Evolutionary conservation across 2,888 invertebrate species (phyloP), one percentile per base, ranked within the genome.

Genomic region (Oxyteleia sp.): DNA sequence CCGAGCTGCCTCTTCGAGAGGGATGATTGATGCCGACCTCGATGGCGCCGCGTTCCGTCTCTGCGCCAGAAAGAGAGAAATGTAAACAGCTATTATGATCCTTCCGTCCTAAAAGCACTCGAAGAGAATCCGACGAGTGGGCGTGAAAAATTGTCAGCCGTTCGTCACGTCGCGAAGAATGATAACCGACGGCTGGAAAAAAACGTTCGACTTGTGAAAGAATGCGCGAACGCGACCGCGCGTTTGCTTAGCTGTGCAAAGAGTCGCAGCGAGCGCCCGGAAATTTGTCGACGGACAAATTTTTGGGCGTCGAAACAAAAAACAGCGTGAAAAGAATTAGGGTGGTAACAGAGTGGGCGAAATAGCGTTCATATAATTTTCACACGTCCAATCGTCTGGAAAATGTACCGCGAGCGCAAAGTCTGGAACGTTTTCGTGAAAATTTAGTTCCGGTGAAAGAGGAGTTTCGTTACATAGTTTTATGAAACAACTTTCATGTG

Each of bases 11-110:
- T 45, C 20, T 57, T 75, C 43, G 59, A 43, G n/a, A 76, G 11
- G 80, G 83, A 84, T 86, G 89, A 88, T 87, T 87, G 87, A 89
- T 87, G 80, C 82, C 82, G 80, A 55, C 84, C 82, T 87, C 88
- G 64, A 71, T 76, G 84, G 84, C 78, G 78, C 80, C 86, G 71
- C 64, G 89, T 85, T 86, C 86, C 71, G 86, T 75, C 63, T 88
- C 89, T 89, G 72, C 29, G 35, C 18, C 64, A 85, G 72, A 85
- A 81, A 61, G 29, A 78, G 75, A 76, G 72, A 81, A 81, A 82
- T 78, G 84, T 86, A 84, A 86, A 85, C 82, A 74, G 55, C 69
- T 69, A 75, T 69, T 75, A 75, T 69, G 74, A 74, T 74, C 20
- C 53, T 35, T 20, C 51, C 35, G 11, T 53, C 53, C 45, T 80